Conservation (phyloP, 2,113 vertebrate species). For the Heterochromis multidens region DNA sequence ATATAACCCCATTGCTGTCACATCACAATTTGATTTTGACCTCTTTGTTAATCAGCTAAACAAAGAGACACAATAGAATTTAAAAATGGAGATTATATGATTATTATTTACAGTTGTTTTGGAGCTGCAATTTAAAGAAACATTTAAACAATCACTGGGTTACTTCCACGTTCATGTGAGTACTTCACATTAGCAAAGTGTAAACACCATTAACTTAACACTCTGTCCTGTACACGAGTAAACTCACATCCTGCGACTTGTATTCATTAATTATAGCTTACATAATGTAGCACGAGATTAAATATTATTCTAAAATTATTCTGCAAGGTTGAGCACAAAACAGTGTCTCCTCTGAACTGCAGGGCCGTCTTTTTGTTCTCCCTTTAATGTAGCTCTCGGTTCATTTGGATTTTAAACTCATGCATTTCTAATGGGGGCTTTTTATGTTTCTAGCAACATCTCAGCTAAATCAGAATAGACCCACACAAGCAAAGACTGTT, state of each 20-base stretch:
- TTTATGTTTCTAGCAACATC: slow-evolving; percentile 26
- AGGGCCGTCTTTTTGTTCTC: slow-evolving; percentile 15
- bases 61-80: background rate
- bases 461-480: background rate
- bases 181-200: background rate
- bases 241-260: background rate
- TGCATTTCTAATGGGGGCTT: slow-evolving; percentile 47
- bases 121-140: background rate
- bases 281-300: background rate
- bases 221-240: background rate
- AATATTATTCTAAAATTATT: slow-evolving; percentile 42
- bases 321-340: slow-evolving; percentile 41
- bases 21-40: background rate
- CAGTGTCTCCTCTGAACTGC: background rate
- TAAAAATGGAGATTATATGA: background rate
- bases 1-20: background rate
- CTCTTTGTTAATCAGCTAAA: background rate
- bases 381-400: slow-evolving; percentile 22
- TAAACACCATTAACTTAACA: background rate
- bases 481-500: background rate
- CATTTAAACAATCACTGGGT: background rate
- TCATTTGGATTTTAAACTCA: slow-evolving; percentile 45
- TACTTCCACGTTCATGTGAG: background rate
- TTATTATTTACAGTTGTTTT: background rate
- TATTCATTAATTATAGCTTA: slow-evolving; percentile 37